Evolutionary conservation across 2,113 vertebrate genomes (phyloP), one percentile per base, ranked within the genome.

Genomic region (Hippocampus abdominalis): DNA sequence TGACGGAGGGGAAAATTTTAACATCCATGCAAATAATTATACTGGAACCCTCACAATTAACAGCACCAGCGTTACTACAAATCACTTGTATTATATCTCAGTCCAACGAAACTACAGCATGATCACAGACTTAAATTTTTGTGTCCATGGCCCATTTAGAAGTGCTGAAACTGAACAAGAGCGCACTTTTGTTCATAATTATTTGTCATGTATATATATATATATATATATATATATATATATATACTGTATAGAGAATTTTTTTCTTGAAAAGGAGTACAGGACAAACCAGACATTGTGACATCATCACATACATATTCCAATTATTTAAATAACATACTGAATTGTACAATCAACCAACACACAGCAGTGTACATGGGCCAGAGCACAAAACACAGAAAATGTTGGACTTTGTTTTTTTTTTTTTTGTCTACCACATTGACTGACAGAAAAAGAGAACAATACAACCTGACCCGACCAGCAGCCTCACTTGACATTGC

Each of bases 261-360:
- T 71, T 68, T 21, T 75, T 72, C 13, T 61, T 15, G 72, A 66
- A 68, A 64, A 84, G 76, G 76, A 84, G 71, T 84, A 91, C 82
- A 89, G 81, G 86, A 91, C 89, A 89, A 87, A 91, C 81, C 86
- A 87, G 82, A 91, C 78, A 86, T 82, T 75, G 83, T n/a, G 79
- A 88, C 88, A 88, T 78, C 82, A 82, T 86, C 83, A 89, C 90
- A 91, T 81, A 91, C 76, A 79, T 75, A 70, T 83, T 89, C 81
- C 80, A 88, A 84, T 91, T 83, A 88, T 82, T 84, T 82, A 72
- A 86, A 87, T 87, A 91, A 51, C 46, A 48, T 88, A 89, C 78
- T 85, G 84, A 85, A 66, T 78, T 86, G 85, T 84, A 91, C 90
- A 89, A 82, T 88, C 90, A 85, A 89, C 84, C 90, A 89, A 85